Base-by-base conservation (phyloP, 2,888 invertebrate species). In the Orthonevra nobilis region DNA sequence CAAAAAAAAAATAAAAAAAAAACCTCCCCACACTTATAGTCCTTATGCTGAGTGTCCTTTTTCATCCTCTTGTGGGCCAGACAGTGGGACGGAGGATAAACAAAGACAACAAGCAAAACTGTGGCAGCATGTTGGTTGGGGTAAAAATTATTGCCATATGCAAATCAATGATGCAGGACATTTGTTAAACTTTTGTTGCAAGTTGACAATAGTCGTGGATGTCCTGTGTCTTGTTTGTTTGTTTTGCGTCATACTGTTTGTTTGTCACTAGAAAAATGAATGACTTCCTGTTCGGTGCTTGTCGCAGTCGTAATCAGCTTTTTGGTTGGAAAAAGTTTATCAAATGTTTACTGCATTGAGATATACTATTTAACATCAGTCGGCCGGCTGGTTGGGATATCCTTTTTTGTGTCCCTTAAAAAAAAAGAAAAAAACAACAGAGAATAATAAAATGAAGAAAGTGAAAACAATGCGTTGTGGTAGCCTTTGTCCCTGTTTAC, bases 141-240 rank as follows among this genome's bases (percentile, higher is more conserved):
- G 26, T 14, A 12, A 60, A 68, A 69, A 26, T 75, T 42, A 69
- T 63, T 69, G 54, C 50, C 30, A 20, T 50, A 75, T 58, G 75
- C 63, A 75, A 75, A 70, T 63, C 75, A 70, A 70, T 75, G 63
- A 75, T 56, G 63, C 70, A 75, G 75, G 69, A 63, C 69, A 56
- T 58, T 50, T 69, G 61, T 56, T 50, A 56, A 50, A 69, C 36
- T 63, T 56, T 56, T 30, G 61, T 54, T 52, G 48, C 34, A 58
- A 48, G 46, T 38, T 56, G 10, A 34, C 28, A 34, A 36, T 36
- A 7, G 36, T 14, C 17, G 44, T 19, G 12, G 46, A 23, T 15
- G 23, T 44, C 23, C 5, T 3, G 23, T 5, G 23, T 23, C 3
- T 23, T 4, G 23, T 23, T 23, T 23, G 23, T n/a, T n/a, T n/a